A percentile compares a stretch with the other conserved stretches of the same genome.
phyloP scores from a whole-genome alignment of 2,797 vertebrate species.

The Zenarchopterus dispar region DNA sequence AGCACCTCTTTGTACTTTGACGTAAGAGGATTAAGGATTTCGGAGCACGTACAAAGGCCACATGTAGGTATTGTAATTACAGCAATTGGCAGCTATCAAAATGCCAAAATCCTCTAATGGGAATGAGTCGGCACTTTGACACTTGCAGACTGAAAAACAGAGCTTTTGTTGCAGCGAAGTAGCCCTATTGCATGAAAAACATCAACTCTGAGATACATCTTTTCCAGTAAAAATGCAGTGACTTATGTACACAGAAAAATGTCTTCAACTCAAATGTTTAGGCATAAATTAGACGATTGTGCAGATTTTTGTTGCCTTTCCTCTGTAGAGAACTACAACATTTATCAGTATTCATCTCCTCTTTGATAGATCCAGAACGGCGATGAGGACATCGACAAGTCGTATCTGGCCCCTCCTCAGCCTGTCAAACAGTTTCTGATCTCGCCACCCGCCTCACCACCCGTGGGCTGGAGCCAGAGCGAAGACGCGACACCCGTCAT shows the following conservation, averaged over 20 bases:
- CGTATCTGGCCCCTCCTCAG: slow-evolving; percentile 93
- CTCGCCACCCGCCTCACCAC: slow-evolving; percentile 94
- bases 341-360: slow-evolving; percentile 1
- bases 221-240: background rate
- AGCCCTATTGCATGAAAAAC: background rate
- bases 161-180: background rate
- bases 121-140: slow-evolving; percentile 23
- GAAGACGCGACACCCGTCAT: slow-evolving; percentile 93
- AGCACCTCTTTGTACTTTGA: slow-evolving; percentile 42
- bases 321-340: background rate
- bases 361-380: slow-evolving; percentile 87
- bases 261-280: background rate
- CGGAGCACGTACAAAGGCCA: slow-evolving; percentile 31
- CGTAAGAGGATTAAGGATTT: slow-evolving; percentile 59
- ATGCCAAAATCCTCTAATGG: slow-evolving; percentile 19
- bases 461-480: slow-evolving; percentile 95
- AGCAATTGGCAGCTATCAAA: slow-evolving; percentile 54
- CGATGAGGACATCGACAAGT: slow-evolving; percentile 88
- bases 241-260: background rate
- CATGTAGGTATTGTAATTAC: slow-evolving; percentile 52
- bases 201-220: background rate
- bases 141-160: slow-evolving; percentile 12
- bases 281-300: background rate
- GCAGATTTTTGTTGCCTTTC: background rate
- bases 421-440: slow-evolving; percentile 97